phyloP scores from a whole-genome alignment of 2,113 vertebrate genomes.

The Bothrops jararaca region DNA sequence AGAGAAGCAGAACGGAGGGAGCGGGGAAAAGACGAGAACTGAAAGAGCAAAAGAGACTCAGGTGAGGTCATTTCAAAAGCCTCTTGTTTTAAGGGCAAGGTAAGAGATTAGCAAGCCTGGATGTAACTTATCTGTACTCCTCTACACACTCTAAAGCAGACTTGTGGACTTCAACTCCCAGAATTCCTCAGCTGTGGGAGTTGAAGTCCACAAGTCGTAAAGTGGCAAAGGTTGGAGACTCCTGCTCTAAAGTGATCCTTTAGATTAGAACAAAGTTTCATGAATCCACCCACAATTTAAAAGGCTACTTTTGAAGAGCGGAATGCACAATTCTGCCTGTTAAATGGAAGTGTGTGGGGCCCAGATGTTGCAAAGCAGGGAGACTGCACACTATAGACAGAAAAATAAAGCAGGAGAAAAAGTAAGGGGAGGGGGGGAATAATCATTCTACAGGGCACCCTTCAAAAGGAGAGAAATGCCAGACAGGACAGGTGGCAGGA shows the following conservation, averaged over 20 bases:
- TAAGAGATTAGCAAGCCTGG: background rate
- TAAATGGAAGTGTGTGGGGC: background rate
- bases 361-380: conserved; percentile 5
- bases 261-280: background rate
- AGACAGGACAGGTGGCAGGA: background rate
- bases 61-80: background rate
- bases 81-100: background rate
- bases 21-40: background rate
- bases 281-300: background rate
- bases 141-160: background rate
- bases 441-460: background rate
- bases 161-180: too few species aligned
- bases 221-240: too few species aligned
- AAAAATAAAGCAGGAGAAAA: background rate
- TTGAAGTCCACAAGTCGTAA: too few species aligned
- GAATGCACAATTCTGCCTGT: background rate
- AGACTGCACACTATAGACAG: background rate
- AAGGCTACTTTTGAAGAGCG: background rate
- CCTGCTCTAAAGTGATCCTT: background rate
- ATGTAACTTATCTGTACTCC: background rate
- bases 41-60: background rate
- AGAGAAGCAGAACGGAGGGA: background rate
- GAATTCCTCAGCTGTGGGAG: too few species aligned
- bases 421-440: background rate
- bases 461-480: background rate